These are phyloP conservation scores for Odontocolon sp. DNA, from an alignment of 2,888 invertebrate genomes.

Conservation along the genomic window DNA sequence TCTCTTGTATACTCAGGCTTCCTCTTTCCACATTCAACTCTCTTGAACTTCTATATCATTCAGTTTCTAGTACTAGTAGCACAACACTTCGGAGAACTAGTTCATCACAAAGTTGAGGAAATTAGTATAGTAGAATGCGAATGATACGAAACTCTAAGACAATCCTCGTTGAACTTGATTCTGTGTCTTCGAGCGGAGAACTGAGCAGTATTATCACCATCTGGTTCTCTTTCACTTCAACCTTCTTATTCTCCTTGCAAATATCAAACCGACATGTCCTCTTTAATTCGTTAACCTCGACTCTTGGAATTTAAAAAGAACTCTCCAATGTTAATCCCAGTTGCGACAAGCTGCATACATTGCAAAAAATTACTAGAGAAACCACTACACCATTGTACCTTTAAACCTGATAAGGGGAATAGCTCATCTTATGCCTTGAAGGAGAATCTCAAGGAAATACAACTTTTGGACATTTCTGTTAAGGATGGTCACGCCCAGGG, in stretches of 20 bases:
- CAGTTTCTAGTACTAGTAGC: neutral
- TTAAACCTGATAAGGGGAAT: no score
- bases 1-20: conserved; percentile 6
- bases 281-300: conserved; percentile 14
- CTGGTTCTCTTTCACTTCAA: neutral
- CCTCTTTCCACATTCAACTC: conserved; percentile 35
- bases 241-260: conserved; percentile 6
- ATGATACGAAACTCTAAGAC: conserved; percentile 24
- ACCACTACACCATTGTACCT: no score
- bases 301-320: no score
- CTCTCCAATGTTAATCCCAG: no score
- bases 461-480: no score
- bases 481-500: no score
- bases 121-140: conserved; percentile 21
- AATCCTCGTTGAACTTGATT: neutral
- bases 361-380: no score
- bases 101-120: conserved; percentile 40
- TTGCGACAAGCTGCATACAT: no score
- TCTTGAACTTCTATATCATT: conserved; percentile 18
- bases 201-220: neutral
- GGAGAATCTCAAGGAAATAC: no score
- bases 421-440: no score
- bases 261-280: neutral
- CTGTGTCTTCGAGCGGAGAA: neutral
- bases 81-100: conserved; percentile 15